A percentile compares a stretch with the other conserved stretches of the same genome.
Conservation (phyloP, 2,113 vertebrate genomes). For the Sceloporus tristichus region DNA sequence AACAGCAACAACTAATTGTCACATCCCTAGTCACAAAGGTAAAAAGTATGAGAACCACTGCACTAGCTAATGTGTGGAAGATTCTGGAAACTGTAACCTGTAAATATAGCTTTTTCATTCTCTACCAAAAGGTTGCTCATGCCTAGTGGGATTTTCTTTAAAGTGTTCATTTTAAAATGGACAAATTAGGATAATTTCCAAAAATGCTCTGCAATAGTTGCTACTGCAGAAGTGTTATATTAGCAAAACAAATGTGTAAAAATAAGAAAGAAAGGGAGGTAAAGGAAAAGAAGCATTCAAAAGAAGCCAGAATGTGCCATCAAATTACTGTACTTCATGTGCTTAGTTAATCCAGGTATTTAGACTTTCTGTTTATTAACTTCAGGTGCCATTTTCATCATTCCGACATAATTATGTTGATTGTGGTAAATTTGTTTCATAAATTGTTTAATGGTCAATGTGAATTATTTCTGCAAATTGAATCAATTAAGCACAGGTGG, state of each 20-base stretch:
- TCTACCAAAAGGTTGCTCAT: neutral
- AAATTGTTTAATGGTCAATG: constrained; percentile 16
- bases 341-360: neutral
- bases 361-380: neutral
- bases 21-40: too few relatives aligned
- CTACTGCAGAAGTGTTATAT: neutral
- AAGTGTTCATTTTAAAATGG: neutral
- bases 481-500: constrained; percentile 21
- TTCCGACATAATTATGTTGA: constrained; percentile 20
- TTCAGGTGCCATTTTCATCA: constrained; percentile 32
- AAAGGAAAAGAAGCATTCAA: neutral
- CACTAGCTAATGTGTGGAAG: neutral
- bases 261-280: neutral
- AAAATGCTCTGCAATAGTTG: neutral
- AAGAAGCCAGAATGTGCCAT: neutral
- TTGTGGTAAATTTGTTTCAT: constrained; percentile 18
- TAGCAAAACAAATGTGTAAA: neutral
- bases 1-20: too few relatives aligned
- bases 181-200: neutral
- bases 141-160: too few relatives aligned
- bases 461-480: neutral
- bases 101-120: neutral
- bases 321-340: constrained; percentile 24
- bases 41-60: too few relatives aligned
- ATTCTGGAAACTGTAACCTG: neutral